Evolutionary conservation across 2,113 vertebrate genomes (phyloP).

Genomic region (Otolemur garnettii): DNA sequence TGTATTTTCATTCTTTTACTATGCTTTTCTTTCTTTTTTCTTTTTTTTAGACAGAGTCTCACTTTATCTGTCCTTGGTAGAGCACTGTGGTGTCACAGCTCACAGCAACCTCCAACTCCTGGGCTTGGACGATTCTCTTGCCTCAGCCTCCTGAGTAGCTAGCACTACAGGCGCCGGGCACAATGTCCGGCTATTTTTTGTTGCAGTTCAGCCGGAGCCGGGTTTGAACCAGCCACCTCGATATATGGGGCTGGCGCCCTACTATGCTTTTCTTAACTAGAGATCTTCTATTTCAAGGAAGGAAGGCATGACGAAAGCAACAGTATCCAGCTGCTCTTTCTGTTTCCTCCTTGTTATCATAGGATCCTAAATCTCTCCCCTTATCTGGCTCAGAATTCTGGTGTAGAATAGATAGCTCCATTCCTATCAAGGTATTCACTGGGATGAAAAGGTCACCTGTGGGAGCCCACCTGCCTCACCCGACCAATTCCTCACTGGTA

Average conservation of each 20-base stretch:
- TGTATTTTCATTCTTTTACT: background rate
- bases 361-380: background rate
- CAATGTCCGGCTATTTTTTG: no score
- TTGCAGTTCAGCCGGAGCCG: no score
- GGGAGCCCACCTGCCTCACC: constrained; percentile 36
- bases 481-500: background rate
- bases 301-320: background rate
- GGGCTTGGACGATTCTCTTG: no score
- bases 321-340: background rate
- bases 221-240: no score
- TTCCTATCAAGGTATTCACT: constrained; percentile 42
- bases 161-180: no score
- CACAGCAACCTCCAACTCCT: no score
- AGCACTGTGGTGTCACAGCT: no score
- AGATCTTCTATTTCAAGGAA: constrained; percentile 17
- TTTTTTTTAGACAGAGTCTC: no score
- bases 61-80: no score
- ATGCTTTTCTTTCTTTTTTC: background rate
- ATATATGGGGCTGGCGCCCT: no score
- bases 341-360: background rate
- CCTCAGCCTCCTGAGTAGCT: no score
- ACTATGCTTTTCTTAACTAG: constrained; percentile 18
- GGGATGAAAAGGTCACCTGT: background rate
- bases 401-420: background rate
- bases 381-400: background rate